Evolutionary conservation across 1,140 invertebrate genomes (phyloP), one percentile per base, ranked within the genome.

Genomic region (Alviniconcha marisindica): DNA sequence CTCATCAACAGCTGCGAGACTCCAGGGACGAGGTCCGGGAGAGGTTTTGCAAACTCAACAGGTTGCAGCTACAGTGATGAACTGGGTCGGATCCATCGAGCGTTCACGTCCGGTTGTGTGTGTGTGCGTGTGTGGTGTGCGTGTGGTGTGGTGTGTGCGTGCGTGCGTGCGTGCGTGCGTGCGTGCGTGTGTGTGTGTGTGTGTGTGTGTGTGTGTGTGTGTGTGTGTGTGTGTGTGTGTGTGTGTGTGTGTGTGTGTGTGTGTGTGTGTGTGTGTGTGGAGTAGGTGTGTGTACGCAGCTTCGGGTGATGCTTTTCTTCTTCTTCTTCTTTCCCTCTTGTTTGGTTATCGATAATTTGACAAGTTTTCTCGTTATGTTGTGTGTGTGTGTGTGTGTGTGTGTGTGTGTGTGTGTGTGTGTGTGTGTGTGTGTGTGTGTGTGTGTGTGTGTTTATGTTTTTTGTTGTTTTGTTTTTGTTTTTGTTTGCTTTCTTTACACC

Each of bases 181-280:
- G n/a, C 24, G 56, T 28, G 56, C 24, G 56, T 60, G n/a, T 60
- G 56, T 60, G 18, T 60, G 56, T 60, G 24, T 28, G 56, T 60
- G n/a, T 28, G 24, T 28, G 56, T 28, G 56, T 28, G 56, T 28
- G 56, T 60, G 56, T 60, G 56, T 60, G 56, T 60, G 56, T 60
- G 56, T 60, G 56, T 60, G 56, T 60, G 56, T 60, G 56, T 60
- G 56, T 60, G 56, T 60, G 56, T n/a, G 56, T 60, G 56, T 60
- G 56, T 28, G 56, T 60, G n/a, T 60, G 15, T 60, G n/a, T 60
- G 56, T 60, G 56, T 60, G 56, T 60, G 15, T 60, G 56, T 21
- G 56, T 21, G 56, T 60, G 15, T 60, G 56, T 60, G 56, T 60
- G n/a, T 60, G 56, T 21, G 21, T 51, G 48, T 51, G 7, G 21